Evolutionary conservation across 2,797 vertebrate species (phyloP), one percentile per base, ranked within the genome.

Genomic region (Lacerta bilineata): DNA sequence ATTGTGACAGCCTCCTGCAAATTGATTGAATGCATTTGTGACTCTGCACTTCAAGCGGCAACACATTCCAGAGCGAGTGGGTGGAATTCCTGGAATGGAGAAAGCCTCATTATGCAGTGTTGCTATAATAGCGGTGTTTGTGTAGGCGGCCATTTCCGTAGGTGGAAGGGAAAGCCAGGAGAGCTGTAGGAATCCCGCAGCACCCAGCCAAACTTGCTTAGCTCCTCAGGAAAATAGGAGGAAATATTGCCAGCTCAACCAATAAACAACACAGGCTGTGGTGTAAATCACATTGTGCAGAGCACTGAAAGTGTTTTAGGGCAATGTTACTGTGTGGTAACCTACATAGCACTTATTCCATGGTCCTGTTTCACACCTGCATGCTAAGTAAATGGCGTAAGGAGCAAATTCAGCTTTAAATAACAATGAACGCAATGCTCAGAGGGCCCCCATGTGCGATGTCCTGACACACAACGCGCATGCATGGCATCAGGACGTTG

Each of bases 81-180:
- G 90, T 93, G 94, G 89, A 94, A 90, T 94, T 90, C 91, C 88
- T 91, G 93, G 88, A 87, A 89, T 8, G 5, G 85, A 20, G 90
- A 91, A 77, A 36, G 59, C 83, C 86, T 90, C 80, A 83, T 93
- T 90, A 75, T 94, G 91, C 91, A 85, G 90, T 15, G 5, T 88
- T 94, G 93, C 94, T 94, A 88, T 86, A 80, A 92, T 41, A 89
- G 88, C 91, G 89, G 87, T 3, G 77, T 2, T 75, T 88, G 80
- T 77, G 92, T 90, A 92, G 94, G 93, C 91, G 89, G 93, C 94
- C 91, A 84, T 78, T 90, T 95, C 91, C 0, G 91, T 95, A 93
- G 95, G 94, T 91, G 89, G 72, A 93, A 90, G 95, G 94, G 93
- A 95, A 95, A 91, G 17, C 95, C 94, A 94, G 90, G 88, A 90